Evolutionary conservation across 2,888 invertebrate genomes (phyloP).

Genomic region (Sabellastarte sp.): DNA sequence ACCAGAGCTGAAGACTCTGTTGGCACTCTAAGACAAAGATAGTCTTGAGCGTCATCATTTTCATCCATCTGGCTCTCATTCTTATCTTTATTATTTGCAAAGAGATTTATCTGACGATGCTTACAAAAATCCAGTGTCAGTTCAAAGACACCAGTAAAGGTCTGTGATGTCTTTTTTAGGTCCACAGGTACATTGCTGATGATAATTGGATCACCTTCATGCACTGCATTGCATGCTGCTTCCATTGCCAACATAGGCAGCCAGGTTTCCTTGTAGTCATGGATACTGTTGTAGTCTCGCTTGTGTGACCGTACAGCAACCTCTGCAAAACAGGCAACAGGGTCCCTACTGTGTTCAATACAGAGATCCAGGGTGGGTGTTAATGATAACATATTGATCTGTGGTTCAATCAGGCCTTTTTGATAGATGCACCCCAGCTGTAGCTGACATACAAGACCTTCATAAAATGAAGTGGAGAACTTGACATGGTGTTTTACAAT

Average conservation of each 20-base stretch:
- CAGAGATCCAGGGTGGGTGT: neutral
- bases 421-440: neutral
- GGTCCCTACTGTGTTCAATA: neutral
- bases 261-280: constrained; percentile 41
- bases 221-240: constrained; percentile 37
- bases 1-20: no score
- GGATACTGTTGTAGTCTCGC: neutral
- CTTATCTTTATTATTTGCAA: no score
- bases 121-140: constrained; percentile 38
- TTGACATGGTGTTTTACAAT: neutral
- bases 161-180: constrained; percentile 27
- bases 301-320: neutral
- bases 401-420: neutral
- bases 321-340: neutral
- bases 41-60: no score
- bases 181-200: constrained; percentile 40
- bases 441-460: neutral
- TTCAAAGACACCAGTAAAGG: constrained; percentile 23
- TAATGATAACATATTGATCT: neutral
- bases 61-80: no score
- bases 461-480: neutral
- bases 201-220: constrained; percentile 34
- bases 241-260: constrained; percentile 44
- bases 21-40: no score
- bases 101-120: neutral